Conservation (phyloP, 2,888 invertebrate species). For the Peribatodes rhomboidaria region DNA sequence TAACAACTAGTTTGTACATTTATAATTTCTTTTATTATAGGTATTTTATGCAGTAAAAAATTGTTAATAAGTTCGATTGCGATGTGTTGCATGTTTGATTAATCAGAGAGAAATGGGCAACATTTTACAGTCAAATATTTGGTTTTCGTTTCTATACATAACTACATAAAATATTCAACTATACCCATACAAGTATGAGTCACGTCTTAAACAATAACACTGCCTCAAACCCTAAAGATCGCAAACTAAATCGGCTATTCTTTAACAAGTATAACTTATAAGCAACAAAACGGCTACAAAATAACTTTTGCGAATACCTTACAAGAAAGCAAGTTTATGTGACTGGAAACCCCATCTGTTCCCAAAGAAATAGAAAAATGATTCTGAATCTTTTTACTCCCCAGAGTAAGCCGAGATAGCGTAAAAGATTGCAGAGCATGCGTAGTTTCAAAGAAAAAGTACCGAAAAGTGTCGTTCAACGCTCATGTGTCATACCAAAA, state of each 20-base stretch:
- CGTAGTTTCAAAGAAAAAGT: conserved; percentile 38
- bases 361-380: conserved; percentile 45
- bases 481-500: conserved; percentile 38
- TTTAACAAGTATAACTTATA: background rate
- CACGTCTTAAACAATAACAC: no score
- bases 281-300: conserved; percentile 1
- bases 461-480: conserved; percentile 33
- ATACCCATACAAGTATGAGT: no score
- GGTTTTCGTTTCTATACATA: background rate
- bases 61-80: no score
- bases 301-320: conserved; percentile 16
- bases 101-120: no score
- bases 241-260: background rate
- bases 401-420: conserved; percentile 39
- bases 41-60: no score
- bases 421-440: conserved; percentile 40
- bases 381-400: conserved; percentile 43
- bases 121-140: no score
- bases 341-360: conserved; percentile 40
- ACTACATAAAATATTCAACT: no score
- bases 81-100: no score
- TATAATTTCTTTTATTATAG: no score
- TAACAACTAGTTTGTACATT: no score
- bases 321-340: conserved; percentile 21
- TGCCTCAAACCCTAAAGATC: no score